phyloP scores from a whole-genome alignment of 2,888 invertebrate species.

The Suillia variegata region DNA sequence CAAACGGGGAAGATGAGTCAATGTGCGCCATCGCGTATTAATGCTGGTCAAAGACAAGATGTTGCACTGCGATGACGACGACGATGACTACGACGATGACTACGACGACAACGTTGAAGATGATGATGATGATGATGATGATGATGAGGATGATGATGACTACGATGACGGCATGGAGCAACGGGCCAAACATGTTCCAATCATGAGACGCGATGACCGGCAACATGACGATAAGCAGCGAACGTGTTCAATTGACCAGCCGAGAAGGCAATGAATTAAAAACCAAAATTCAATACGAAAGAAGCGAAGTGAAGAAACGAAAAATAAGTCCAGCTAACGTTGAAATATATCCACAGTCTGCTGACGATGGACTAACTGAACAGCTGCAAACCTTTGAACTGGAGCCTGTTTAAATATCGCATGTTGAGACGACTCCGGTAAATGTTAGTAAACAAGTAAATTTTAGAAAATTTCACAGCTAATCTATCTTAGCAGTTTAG shows the following conservation, averaged over 20 bases:
- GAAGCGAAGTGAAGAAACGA: slow-evolving; percentile 41
- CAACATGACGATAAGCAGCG: slow-evolving; percentile 21
- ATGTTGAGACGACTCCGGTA: too few species aligned
- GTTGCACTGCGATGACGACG: too few species aligned
- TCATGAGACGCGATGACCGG: slow-evolving; percentile 22
- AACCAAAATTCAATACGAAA: background rate
- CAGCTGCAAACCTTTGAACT: too few species aligned
- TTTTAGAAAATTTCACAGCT: slow-evolving; percentile 53
- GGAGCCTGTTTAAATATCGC: too few species aligned
- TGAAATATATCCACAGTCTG: slow-evolving; percentile 47
- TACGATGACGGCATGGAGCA: slow-evolving; percentile 7
- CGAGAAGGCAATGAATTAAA: slow-evolving; percentile 24
- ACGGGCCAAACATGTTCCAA: slow-evolving; percentile 16
- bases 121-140: too few species aligned
- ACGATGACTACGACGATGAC: too few species aligned
- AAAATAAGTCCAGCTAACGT: slow-evolving; percentile 51
- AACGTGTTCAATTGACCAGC: slow-evolving; percentile 43
- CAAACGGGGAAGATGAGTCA: slow-evolving; percentile 10
- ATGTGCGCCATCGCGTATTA: slow-evolving; percentile 1
- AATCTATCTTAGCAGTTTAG: slow-evolving; percentile 45
- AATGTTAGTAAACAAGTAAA: slow-evolving; percentile 50
- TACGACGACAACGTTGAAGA: too few species aligned
- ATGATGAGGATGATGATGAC: too few species aligned
- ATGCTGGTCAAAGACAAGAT: slow-evolving; percentile 6
- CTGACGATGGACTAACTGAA: slow-evolving; percentile 39